phyloP scores from a whole-genome alignment of 2,797 vertebrate genomes.

The Phataginus tetradactyla region DNA sequence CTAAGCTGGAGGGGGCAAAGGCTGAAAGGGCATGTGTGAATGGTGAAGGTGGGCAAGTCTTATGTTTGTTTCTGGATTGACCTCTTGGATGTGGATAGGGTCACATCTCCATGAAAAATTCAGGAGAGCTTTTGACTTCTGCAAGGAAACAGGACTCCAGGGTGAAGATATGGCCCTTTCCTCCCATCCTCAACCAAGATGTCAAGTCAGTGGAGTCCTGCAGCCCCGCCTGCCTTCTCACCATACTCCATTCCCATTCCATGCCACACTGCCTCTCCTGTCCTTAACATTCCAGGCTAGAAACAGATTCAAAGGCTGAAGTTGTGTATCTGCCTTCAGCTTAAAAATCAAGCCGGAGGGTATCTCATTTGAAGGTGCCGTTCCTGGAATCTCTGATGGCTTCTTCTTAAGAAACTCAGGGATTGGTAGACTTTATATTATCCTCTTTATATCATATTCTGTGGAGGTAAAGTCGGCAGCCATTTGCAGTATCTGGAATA shows the following conservation, averaged over 20 bases:
- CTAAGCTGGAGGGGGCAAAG: background rate
- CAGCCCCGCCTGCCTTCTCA: background rate
- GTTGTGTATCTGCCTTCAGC: constrained; percentile 37
- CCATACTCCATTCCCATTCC: background rate
- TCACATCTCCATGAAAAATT: background rate
- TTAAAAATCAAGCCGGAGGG: constrained; percentile 74
- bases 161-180: background rate
- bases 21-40: background rate
- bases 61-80: background rate
- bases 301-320: constrained; percentile 63
- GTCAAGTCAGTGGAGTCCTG: background rate
- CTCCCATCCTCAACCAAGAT: background rate
- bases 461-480: background rate
- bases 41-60: background rate
- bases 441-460: constrained; percentile 21
- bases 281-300: constrained; percentile 22
- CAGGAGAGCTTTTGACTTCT: background rate
- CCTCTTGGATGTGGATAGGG: background rate
- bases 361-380: constrained; percentile 62
- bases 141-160: background rate
- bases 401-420: constrained; percentile 62
- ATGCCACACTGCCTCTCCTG: background rate
- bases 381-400: constrained; percentile 53
- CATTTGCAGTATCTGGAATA: background rate
- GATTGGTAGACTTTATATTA: constrained; percentile 42